Base-by-base conservation (phyloP, 2,888 invertebrate species). In the Stenodema calcarata region DNA sequence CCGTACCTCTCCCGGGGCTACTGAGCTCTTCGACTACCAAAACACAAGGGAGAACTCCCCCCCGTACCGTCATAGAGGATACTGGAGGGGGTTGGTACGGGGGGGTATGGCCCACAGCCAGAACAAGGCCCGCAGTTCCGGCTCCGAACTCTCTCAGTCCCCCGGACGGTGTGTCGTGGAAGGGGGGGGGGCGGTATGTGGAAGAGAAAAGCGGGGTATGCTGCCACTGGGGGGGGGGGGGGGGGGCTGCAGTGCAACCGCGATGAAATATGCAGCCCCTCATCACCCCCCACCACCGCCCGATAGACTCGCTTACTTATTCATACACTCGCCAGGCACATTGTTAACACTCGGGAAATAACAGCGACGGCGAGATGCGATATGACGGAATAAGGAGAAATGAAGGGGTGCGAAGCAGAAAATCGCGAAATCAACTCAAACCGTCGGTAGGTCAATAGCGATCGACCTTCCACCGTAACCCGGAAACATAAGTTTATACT, bases 71-170 rank as follows among this genome's bases (percentile, higher is more conserved):
- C n/a, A n/a, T n/a, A n/a, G 18, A 11, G 44, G 44, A 23, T 41
- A 12, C 44, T 9, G n/a, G 41, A 41, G 27, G 41, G 69, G 16
- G 7, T 35, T 35, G 4, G n/a, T n/a, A n/a, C n/a, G n/a, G 23
- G 75, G 35, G 54, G 84, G 44, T 16, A 84, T 84, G 84, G 84
- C 84, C 84, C 84, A 23, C 44, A 70, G 84, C 84, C 84, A 84
- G 84, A 84, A 84, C 84, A 84, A 84, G 84, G 84, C 73, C 81
- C 73, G 73, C 70, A 73, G 70, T 84, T 73, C 84, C 73, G 84
- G 73, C 54, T 70, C 73, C n/a, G 44, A 70, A 73, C 84, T 75
- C 84, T 18, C 73, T 6, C 78, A 6, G 12, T 23, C 41, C 23
- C 16, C 73, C 50, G 27, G 23, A 9, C 18, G 27, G 6, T 9